Conservation (phyloP, 2,888 invertebrate genomes). For the Perizoma affinitatum region DNA sequence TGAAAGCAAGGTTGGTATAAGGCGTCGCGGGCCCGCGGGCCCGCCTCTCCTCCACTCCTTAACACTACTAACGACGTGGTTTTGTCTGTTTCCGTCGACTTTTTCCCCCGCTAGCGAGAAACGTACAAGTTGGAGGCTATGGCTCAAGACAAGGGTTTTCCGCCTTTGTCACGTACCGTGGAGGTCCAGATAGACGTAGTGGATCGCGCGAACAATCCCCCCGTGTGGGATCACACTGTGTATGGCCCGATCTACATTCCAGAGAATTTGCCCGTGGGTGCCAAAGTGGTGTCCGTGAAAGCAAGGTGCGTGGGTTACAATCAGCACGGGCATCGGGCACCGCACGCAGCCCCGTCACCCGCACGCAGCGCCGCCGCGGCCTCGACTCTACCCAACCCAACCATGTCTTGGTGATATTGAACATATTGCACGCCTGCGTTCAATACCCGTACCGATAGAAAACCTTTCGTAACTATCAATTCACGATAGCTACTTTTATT, state of each 20-base stretch:
- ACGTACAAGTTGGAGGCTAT: conserved; percentile 99
- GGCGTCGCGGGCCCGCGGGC: conserved; percentile 80
- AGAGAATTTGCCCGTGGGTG: conserved; percentile 98
- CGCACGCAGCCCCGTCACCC: conserved; percentile 85
- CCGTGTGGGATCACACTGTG: conserved; percentile 97
- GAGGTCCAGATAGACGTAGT: conserved; percentile 99
- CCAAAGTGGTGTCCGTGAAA: conserved; percentile 98
- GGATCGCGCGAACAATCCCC: conserved; percentile 98
- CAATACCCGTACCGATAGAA: conserved; percentile 11
- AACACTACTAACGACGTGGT: conserved; percentile 88
- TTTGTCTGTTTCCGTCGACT: conserved; percentile 87
- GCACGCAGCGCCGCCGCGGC: conserved; percentile 70
- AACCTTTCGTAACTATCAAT: not conserved
- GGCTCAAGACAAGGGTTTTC: conserved; percentile 98
- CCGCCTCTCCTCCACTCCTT: conserved; percentile 80
- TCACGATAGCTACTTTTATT: conserved; percentile 6
- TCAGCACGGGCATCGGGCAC: conserved; percentile 86
- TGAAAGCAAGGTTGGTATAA: conserved; percentile 98
- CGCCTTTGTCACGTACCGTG: conserved; percentile 97
- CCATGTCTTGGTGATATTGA: conserved; percentile 24
- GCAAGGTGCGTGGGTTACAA: conserved; percentile 94
- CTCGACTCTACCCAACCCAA: conserved; percentile 33
- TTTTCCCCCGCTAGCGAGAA: conserved; percentile 92
- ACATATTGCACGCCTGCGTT: conserved; percentile 16
- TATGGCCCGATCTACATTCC: conserved; percentile 98